Conservation (phyloP, 2,888 invertebrate species). For the Acanthosepion esculentum region DNA sequence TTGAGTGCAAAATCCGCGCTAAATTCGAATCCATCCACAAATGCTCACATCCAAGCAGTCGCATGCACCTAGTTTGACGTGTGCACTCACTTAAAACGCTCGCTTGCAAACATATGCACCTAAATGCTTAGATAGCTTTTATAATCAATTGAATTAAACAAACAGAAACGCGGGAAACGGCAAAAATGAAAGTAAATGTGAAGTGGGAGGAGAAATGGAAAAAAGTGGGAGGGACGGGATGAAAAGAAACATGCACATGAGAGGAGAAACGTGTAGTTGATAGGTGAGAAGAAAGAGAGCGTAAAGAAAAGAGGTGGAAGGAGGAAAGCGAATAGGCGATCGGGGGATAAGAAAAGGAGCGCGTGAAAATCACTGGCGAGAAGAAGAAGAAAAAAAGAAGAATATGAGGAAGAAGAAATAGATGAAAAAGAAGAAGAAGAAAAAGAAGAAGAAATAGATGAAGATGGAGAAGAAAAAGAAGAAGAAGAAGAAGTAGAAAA, state of each 20-base stretch:
- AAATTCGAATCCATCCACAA: no score
- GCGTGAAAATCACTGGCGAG: background rate
- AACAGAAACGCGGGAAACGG: background rate
- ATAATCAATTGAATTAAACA: background rate
- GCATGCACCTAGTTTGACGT: background rate
- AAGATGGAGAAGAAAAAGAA: background rate
- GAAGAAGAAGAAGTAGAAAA: background rate
- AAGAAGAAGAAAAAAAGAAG: background rate
- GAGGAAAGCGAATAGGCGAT: background rate
- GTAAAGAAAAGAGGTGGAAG: background rate
- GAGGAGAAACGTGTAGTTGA: background rate
- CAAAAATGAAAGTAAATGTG: background rate
- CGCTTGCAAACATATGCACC: background rate
- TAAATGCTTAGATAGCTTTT: background rate
- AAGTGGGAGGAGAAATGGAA: background rate
- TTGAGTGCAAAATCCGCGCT: no score
- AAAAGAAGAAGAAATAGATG: no score
- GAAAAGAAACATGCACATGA: background rate
- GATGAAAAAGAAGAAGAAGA: background rate
- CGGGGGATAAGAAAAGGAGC: background rate
- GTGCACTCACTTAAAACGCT: background rate
- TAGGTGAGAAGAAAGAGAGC: background rate
- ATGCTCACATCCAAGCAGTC: background rate
- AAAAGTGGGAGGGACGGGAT: background rate
- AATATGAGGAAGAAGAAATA: no score